Evolutionary conservation across 2,113 vertebrate genomes (phyloP).

Genomic region (Nycticebus coucang): DNA sequence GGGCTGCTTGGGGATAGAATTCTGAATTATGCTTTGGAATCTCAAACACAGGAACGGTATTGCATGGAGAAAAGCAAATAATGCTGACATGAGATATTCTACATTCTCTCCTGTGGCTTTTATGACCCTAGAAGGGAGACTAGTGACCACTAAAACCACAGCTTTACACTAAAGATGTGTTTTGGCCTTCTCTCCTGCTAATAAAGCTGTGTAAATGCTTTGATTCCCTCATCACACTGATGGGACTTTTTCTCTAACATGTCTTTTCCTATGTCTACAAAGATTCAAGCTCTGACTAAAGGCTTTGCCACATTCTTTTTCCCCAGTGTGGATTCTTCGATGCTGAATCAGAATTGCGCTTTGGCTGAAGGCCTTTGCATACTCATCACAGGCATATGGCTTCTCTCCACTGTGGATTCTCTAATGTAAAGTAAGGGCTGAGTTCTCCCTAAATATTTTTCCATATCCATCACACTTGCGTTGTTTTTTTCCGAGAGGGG

Average conservation of each 20-base stretch:
- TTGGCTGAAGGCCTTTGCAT: conserved; percentile 70
- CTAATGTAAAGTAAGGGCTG: conserved; percentile 72
- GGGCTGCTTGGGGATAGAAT: not conserved
- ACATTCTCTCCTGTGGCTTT: conserved; percentile 23
- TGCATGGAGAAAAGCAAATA: not conserved
- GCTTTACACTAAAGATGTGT: not conserved
- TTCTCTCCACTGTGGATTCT: conserved; percentile 75
- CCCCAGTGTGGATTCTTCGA: conserved; percentile 59
- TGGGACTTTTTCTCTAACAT: conserved; percentile 27
- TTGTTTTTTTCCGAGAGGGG: conserved; percentile 55
- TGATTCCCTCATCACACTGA: not conserved
- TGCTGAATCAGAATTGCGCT: conserved; percentile 75
- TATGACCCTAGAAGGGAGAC: not conserved
- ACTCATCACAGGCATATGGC: conserved; percentile 52
- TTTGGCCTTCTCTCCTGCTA: not conserved
- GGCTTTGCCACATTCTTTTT: conserved; percentile 71
- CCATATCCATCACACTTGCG: conserved; percentile 78
- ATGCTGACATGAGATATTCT: not conserved
- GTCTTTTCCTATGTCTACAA: conserved; percentile 62
- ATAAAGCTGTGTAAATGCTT: conserved; percentile 1
- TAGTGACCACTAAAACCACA: not conserved
- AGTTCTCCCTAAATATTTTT: conserved; percentile 76
- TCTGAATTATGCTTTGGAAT: conserved; percentile 37
- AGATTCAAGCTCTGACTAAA: conserved; percentile 69
- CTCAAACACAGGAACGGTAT: not conserved